Conservation (phyloP, 2,888 invertebrate genomes). For the Octonoba sinensis region DNA sequence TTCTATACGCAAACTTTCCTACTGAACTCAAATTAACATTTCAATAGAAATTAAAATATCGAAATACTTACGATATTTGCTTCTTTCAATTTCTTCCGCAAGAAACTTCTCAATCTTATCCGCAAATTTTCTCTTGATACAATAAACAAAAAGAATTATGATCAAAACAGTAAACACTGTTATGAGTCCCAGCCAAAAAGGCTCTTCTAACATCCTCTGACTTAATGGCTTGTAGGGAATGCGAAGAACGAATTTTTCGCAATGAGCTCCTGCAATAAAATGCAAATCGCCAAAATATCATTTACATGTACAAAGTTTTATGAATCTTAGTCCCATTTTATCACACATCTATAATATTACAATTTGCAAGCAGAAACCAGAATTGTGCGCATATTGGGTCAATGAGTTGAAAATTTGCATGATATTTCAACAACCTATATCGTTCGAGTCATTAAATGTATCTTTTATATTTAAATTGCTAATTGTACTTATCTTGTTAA, state of each 20-base stretch:
- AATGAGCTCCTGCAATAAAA: slow-evolving; percentile 75
- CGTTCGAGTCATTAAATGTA: too few species aligned
- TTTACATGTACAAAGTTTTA: background rate
- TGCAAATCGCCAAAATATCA: background rate
- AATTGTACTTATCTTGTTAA: too few species aligned
- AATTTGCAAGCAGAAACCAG: too few species aligned
- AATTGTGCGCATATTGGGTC: background rate
- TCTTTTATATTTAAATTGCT: too few species aligned
- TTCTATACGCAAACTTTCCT: too few species aligned
- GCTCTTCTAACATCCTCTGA: slow-evolving; percentile 86
- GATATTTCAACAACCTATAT: too few species aligned
- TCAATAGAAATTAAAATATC: too few species aligned
- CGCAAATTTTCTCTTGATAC: slow-evolving; percentile 87
- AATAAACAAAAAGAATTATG: slow-evolving; percentile 84
- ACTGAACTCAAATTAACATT: too few species aligned
- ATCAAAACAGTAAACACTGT: slow-evolving; percentile 85
- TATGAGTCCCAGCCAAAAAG: slow-evolving; percentile 89
- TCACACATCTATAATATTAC: background rate
- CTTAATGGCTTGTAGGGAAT: slow-evolving; percentile 82
- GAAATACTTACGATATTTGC: slow-evolving; percentile 66
- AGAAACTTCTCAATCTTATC: slow-evolving; percentile 86
- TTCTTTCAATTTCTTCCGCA: slow-evolving; percentile 77
- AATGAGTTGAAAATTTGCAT: background rate
- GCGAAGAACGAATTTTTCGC: slow-evolving; percentile 79
- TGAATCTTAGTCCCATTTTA: background rate